A percentile compares a stretch with the other conserved stretches of the same genome.
Evolutionary conservation across 30 jellyfish, hydroid and myxozoan genomes (phyloP).

Genomic region (Hydractinia symbiolongicarpus): DNA sequence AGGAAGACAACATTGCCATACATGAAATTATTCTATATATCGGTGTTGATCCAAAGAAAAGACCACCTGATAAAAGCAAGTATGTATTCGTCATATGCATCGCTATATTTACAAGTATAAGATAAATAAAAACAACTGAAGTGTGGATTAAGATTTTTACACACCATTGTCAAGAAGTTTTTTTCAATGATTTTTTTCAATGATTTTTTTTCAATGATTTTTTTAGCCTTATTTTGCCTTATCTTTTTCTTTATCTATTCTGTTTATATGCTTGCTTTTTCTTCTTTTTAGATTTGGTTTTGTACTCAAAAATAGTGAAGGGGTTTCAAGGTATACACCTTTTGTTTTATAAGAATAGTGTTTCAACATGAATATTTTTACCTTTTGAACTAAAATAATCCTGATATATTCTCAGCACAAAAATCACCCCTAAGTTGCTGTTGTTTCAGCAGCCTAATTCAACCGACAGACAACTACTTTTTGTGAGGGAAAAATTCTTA

Average conservation of each 20-base stretch:
- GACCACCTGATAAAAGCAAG: constrained; percentile 36
- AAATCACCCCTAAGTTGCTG: no score
- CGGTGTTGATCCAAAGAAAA: constrained; percentile 69
- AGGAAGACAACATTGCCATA: constrained; percentile 53
- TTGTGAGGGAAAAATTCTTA: no score
- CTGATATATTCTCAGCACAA: no score
- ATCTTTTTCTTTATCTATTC: not conserved
- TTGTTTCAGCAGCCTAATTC: no score
- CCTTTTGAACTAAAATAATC: no score
- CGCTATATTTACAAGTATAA: not conserved
- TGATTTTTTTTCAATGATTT: not conserved
- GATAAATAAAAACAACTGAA: no score
- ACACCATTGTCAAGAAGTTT: not conserved
- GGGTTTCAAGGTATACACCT: constrained; percentile 18
- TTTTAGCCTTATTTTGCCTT: not conserved
- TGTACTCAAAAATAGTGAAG: constrained; percentile 8
- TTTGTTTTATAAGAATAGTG: not conserved
- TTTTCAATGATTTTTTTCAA: not conserved
- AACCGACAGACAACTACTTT: no score
- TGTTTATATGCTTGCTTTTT: not conserved
- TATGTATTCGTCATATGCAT: not conserved
- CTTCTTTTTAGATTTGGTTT: constrained; percentile 14
- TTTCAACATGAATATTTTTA: no score
- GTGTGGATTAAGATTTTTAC: no score
- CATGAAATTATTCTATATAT: constrained; percentile 56